These are phyloP conservation scores for Aramus guarauna DNA, from an alignment of 2,113 vertebrate genomes.

Conservation along the genomic window DNA sequence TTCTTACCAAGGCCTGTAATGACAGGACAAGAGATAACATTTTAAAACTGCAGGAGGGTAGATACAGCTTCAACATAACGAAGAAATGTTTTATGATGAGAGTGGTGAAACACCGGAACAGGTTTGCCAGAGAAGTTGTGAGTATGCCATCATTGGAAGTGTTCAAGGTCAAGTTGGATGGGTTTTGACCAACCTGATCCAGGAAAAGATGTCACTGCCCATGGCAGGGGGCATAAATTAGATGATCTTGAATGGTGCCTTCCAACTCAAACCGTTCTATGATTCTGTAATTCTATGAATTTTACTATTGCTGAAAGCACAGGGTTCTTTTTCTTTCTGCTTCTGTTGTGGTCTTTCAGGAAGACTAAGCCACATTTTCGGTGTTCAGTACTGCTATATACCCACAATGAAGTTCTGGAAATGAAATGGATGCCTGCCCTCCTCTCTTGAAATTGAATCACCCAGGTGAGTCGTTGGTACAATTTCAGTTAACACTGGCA, in stretches of 20 bases:
- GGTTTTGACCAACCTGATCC: neutral
- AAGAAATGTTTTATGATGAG: fast-evolving
- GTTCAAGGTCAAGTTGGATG: neutral
- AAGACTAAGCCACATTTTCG: neutral
- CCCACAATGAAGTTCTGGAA: neutral
- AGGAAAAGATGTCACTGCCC: neutral
- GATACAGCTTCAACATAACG: neutral
- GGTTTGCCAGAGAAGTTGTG: neutral
- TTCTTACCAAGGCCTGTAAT: neutral
- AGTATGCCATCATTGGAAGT: neutral
- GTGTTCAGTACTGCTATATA: neutral
- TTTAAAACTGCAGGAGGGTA: neutral
- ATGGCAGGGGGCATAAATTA: neutral
- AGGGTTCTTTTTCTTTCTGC: neutral
- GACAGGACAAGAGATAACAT: neutral
- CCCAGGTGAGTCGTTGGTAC: fast-evolving
- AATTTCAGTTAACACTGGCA: neutral
- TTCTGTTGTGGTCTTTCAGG: neutral
- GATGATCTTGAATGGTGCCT: neutral
- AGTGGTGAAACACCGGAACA: too few relatives aligned
- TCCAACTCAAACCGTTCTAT: neutral
- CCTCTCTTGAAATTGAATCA: neutral
- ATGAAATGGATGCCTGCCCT: neutral
- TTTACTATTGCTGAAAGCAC: neutral
- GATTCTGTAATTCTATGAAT: neutral